These are phyloP conservation scores for Hylia prasina DNA, from an alignment of 2,113 vertebrate species.

Conservation along the genomic window DNA sequence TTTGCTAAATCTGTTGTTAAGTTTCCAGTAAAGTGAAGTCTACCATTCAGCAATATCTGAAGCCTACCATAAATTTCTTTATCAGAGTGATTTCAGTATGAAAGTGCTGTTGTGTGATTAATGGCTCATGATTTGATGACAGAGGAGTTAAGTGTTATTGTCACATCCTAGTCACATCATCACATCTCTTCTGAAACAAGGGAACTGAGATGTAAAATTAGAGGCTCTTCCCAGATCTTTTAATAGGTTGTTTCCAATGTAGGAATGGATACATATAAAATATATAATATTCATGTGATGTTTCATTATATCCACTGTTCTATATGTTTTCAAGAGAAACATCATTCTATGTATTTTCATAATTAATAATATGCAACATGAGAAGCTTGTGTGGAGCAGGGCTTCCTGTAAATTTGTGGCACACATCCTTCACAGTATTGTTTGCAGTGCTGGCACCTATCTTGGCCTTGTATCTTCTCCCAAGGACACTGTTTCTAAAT, in stretches of 20 bases:
- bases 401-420: background rate
- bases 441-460: background rate
- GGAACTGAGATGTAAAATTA: background rate
- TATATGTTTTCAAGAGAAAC: background rate
- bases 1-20: background rate
- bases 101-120: background rate
- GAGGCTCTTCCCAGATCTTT: background rate
- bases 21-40: background rate
- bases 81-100: background rate
- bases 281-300: background rate
- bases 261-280: background rate
- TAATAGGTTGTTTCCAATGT: background rate
- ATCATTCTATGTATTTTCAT: background rate
- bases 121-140: background rate
- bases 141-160: background rate
- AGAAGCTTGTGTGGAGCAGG: background rate
- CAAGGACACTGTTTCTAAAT: background rate
- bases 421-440: accelerated
- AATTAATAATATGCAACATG: background rate
- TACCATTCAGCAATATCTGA: background rate
- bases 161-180: background rate
- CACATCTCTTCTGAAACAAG: background rate
- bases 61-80: background rate
- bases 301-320: background rate
- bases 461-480: background rate